Percentiles rank a stretch among this genome's conserved stretches.
phyloP scores from a whole-genome alignment of 2,113 vertebrate species.

The Barbus barbus region DNA sequence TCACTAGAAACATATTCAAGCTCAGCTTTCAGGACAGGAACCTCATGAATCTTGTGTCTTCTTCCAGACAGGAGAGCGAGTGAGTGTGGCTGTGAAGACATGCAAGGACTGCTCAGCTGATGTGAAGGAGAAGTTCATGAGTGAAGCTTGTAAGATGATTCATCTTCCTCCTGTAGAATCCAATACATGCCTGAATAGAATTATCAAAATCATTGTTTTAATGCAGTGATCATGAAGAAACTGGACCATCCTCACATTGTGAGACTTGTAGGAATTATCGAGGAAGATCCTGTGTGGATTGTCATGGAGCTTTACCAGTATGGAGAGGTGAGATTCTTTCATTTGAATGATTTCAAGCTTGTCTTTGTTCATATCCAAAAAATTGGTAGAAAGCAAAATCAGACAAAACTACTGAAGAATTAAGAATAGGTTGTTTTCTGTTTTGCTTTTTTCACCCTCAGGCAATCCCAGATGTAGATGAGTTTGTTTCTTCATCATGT shows the following conservation, averaged over 20 bases:
- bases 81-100: slow-evolving; percentile 89
- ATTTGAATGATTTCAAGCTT: background rate
- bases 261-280: slow-evolving; percentile 85
- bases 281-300: slow-evolving; percentile 90
- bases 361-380: background rate
- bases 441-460: too few species aligned
- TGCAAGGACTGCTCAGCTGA: slow-evolving; percentile 88
- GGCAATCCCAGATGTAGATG: too few species aligned
- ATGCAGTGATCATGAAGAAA: slow-evolving; percentile 87
- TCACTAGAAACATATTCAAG: background rate
- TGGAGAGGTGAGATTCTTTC: slow-evolving; percentile 81
- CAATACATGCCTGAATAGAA: background rate
- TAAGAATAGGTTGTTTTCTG: too few species aligned
- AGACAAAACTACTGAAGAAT: too few species aligned
- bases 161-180: background rate
- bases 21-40: background rate
- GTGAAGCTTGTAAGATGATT: slow-evolving; percentile 83
- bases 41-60: background rate
- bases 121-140: slow-evolving; percentile 92
- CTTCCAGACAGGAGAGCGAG: slow-evolving; percentile 78
- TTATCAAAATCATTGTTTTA: background rate
- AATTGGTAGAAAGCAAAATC: too few species aligned
- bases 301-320: slow-evolving; percentile 91
- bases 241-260: slow-evolving; percentile 92
- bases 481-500: too few species aligned